Evolutionary conservation across 2,888 invertebrate genomes (phyloP).

Genomic region (Mythimna loreyi): DNA sequence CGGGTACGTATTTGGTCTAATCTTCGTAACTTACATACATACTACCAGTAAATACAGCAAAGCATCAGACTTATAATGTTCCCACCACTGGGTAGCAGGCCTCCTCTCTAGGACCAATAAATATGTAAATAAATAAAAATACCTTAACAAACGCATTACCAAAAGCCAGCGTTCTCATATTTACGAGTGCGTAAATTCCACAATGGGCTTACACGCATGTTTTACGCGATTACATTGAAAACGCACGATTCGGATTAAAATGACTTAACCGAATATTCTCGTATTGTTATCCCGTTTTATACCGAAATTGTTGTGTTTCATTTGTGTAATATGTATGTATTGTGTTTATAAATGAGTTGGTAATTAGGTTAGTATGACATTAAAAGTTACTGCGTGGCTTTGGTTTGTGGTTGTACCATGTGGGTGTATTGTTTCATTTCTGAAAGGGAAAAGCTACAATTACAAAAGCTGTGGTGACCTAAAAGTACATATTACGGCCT

Average conservation of each 20-base stretch:
- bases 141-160: conserved; percentile 29
- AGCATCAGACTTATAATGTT: no score
- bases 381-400: not conserved
- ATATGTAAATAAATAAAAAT: conserved; percentile 20
- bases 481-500: no score
- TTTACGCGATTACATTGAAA: conserved; percentile 59
- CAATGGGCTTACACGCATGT: conserved; percentile 55
- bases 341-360: conserved; percentile 29
- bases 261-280: conserved; percentile 55
- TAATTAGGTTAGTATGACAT: conserved; percentile 35
- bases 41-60: no score
- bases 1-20: not conserved
- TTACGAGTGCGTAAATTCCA: conserved; percentile 48
- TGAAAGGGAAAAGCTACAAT: no score
- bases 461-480: no score
- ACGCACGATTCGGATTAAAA: conserved; percentile 61
- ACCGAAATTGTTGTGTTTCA: conserved; percentile 41
- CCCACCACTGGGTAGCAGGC: no score
- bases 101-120: no score
- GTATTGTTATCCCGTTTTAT: conserved; percentile 37
- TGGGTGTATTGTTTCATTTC: conserved; percentile 3
- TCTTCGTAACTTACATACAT: not conserved
- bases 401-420: not conserved
- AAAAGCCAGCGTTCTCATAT: conserved; percentile 42
- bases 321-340: conserved; percentile 13